These are phyloP conservation scores for Bembecia ichneumoniformis DNA, from an alignment of 2,888 invertebrate species.

Conservation along the genomic window DNA sequence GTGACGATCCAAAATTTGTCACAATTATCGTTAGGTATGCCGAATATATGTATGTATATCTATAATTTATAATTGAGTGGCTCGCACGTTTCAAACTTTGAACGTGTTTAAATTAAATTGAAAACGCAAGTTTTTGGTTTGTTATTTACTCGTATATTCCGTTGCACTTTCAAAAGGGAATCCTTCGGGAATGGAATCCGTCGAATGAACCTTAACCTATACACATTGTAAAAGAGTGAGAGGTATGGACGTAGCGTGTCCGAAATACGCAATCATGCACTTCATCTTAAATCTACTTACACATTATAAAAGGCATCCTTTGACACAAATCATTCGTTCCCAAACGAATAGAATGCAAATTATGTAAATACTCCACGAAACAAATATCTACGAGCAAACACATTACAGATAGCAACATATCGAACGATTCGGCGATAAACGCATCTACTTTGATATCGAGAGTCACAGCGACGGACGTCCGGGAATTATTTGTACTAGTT, in stretches of 20 bases:
- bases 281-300: conserved; percentile 44
- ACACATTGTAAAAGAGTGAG: conserved; percentile 5
- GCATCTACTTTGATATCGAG: conserved; percentile 29
- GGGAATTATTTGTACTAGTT: conserved; percentile 63
- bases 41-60: too few relatives aligned
- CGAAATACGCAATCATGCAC: conserved; percentile 53
- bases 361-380: conserved; percentile 38
- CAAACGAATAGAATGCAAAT: conserved; percentile 50
- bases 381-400: conserved; percentile 49
- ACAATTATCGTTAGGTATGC: too few relatives aligned
- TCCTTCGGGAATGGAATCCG: too few relatives aligned
- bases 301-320: conserved; percentile 66
- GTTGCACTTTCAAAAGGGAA: too few relatives aligned
- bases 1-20: too few relatives aligned
- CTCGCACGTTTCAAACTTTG: too few relatives aligned
- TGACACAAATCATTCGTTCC: conserved; percentile 49
- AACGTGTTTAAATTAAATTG: too few relatives aligned
- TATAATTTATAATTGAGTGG: too few relatives aligned
- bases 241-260: conserved; percentile 32
- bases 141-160: too few relatives aligned
- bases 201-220: conserved; percentile 6
- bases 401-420: conserved; percentile 52
- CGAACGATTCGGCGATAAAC: conserved; percentile 23
- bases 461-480: conserved; percentile 30
- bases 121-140: too few relatives aligned